phyloP scores from a whole-genome alignment of 2,888 invertebrate species.

The Eilema griseolum region DNA sequence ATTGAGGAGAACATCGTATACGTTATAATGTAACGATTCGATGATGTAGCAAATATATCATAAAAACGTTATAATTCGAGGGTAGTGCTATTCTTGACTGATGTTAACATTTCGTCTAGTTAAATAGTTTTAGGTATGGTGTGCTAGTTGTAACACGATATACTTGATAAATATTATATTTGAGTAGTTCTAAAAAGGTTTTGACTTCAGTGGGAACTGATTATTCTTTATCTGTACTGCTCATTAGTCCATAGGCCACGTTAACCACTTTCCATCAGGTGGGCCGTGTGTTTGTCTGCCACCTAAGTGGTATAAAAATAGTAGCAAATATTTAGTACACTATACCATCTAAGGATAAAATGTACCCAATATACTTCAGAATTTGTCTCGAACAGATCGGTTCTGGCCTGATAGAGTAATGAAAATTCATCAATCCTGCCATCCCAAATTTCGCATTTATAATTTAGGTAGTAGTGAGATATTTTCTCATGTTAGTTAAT shows the following conservation, averaged over 20 bases:
- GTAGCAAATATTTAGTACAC: not conserved
- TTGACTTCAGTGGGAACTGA: not conserved
- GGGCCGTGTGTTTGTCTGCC: too few species aligned
- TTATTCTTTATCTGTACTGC: not conserved
- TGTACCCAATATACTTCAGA: too few species aligned
- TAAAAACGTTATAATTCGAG: conserved; percentile 36
- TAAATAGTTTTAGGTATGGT: not conserved
- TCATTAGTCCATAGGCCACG: too few species aligned
- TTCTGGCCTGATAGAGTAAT: too few species aligned
- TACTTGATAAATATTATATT: not conserved
- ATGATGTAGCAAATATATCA: conserved; percentile 38
- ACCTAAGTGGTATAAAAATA: too few species aligned
- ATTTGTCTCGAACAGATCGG: too few species aligned
- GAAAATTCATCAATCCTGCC: too few species aligned
- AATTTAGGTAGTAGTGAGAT: too few species aligned
- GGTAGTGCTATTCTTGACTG: conserved; percentile 17
- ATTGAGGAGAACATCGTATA: conserved; percentile 37
- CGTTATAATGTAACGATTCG: conserved; percentile 31
- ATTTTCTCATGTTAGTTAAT: too few species aligned
- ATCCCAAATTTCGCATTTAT: too few species aligned
- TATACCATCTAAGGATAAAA: not conserved
- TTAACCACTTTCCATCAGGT: too few species aligned
- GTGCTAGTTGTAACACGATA: too few species aligned
- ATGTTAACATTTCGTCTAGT: not conserved
- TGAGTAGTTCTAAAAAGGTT: not conserved